A percentile compares a stretch with the other conserved stretches of the same genome.
Conservation (phyloP, 2,888 invertebrate genomes). For the Tenodera sinensis region DNA sequence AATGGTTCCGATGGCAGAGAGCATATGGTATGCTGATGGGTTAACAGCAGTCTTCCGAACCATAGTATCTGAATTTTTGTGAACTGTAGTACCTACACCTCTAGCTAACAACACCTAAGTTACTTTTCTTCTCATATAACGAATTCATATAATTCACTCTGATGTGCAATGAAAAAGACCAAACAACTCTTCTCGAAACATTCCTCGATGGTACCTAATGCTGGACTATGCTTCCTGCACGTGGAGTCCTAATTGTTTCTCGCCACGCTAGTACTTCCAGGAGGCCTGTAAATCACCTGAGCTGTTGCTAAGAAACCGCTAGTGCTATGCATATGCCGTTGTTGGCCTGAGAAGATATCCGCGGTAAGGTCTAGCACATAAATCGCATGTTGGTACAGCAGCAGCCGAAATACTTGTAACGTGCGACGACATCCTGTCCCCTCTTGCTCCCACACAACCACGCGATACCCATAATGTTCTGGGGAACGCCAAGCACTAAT, state of each 20-base stretch:
- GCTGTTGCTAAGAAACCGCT: not conserved
- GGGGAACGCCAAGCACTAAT: not conserved
- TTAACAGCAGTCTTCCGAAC: too few species aligned
- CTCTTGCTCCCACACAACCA: not conserved
- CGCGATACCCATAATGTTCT: not conserved
- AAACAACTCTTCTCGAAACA: not conserved
- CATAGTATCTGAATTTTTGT: too few species aligned
- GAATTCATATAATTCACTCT: too few species aligned
- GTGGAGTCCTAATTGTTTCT: not conserved
- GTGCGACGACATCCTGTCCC: not conserved
- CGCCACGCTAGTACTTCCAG: not conserved
- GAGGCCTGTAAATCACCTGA: not conserved
- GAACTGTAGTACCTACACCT: too few species aligned
- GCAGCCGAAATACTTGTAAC: not conserved
- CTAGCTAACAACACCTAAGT: too few species aligned
- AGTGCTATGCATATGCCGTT: not conserved
- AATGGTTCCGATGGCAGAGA: too few species aligned
- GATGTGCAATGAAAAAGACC: too few species aligned
- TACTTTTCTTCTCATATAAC: too few species aligned
- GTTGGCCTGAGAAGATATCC: not conserved
- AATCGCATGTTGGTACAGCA: not conserved
- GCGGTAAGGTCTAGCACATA: not conserved
- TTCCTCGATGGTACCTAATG: not conserved
- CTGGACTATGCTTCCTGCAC: not conserved
- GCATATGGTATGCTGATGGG: too few species aligned